Conservation (phyloP, 30 jellyfish, hydroid and myxozoan genomes). For the Chrysaora quinquecirrha region DNA sequence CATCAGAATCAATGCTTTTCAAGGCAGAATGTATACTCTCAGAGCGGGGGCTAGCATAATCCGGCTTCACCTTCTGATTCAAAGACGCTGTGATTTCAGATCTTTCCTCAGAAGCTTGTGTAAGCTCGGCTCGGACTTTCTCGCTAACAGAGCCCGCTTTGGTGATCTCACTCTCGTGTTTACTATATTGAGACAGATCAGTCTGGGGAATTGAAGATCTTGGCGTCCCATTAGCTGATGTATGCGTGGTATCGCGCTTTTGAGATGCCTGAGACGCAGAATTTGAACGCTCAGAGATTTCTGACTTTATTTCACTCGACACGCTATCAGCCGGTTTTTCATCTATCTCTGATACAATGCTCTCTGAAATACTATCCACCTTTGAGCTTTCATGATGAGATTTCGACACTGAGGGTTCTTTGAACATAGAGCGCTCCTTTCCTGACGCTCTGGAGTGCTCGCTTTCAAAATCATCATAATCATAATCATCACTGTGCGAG, state of each 20-base stretch:
- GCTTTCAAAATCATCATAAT: slow-evolving; percentile 25
- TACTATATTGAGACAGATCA: neutral
- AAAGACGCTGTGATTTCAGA: neutral
- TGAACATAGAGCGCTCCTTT: neutral
- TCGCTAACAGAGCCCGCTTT: too few relatives aligned
- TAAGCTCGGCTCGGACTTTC: neutral
- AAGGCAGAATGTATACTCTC: slow-evolving; percentile 1
- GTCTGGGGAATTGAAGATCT: neutral
- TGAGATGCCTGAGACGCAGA: neutral
- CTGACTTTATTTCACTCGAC: neutral
- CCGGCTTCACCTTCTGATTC: neutral
- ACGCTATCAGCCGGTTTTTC: neutral
- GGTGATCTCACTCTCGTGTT: too few relatives aligned
- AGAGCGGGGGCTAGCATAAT: neutral
- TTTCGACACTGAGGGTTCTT: neutral
- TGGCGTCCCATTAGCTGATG: neutral
- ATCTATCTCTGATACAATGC: neutral
- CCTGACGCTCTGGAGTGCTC: neutral
- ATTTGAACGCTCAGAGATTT: neutral
- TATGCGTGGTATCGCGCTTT: too few relatives aligned
- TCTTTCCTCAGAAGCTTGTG: neutral
- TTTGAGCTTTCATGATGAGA: neutral
- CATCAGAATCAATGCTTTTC: neutral
- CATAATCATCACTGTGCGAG: neutral
- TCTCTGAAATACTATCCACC: neutral